Evolutionary conservation across 2,888 invertebrate genomes (phyloP).

Genomic region (Panopea generosa): DNA sequence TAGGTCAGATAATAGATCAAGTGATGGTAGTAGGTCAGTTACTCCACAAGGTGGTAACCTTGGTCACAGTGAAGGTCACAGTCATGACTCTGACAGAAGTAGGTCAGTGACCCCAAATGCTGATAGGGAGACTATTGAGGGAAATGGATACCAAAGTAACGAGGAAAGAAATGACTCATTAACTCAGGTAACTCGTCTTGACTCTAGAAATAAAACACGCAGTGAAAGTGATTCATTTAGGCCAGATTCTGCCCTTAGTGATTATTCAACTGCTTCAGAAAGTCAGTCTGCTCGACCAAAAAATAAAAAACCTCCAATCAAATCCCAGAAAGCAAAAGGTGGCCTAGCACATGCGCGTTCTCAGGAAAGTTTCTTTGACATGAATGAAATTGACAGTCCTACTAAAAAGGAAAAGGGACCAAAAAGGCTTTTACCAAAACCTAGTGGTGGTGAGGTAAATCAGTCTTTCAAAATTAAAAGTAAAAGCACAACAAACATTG

Average conservation of each 20-base stretch:
- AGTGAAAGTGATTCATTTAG: constrained; percentile 62
- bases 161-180: constrained; percentile 58
- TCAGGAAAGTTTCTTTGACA: constrained; percentile 76
- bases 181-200: constrained; percentile 56
- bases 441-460: constrained; percentile 61
- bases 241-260: constrained; percentile 70
- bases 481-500: constrained; percentile 74
- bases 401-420: constrained; percentile 68
- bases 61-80: too few relatives aligned
- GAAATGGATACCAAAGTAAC: constrained; percentile 55
- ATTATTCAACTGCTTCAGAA: constrained; percentile 66
- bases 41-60: constrained; percentile 51
- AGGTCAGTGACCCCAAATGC: constrained; percentile 54
- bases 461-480: constrained; percentile 75
- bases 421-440: constrained; percentile 76
- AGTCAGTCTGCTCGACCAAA: constrained; percentile 48
- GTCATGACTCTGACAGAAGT: constrained; percentile 60
- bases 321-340: constrained; percentile 43
- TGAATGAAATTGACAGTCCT: constrained; percentile 38
- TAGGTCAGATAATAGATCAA: constrained; percentile 34
- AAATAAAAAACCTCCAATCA: constrained; percentile 38
- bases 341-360: constrained; percentile 71
- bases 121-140: constrained; percentile 17
- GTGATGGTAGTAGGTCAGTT: constrained; percentile 42
- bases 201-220: constrained; percentile 50